These are phyloP conservation scores for Pyrgus malvae DNA, from an alignment of 2,888 invertebrate genomes.

Conservation along the genomic window DNA sequence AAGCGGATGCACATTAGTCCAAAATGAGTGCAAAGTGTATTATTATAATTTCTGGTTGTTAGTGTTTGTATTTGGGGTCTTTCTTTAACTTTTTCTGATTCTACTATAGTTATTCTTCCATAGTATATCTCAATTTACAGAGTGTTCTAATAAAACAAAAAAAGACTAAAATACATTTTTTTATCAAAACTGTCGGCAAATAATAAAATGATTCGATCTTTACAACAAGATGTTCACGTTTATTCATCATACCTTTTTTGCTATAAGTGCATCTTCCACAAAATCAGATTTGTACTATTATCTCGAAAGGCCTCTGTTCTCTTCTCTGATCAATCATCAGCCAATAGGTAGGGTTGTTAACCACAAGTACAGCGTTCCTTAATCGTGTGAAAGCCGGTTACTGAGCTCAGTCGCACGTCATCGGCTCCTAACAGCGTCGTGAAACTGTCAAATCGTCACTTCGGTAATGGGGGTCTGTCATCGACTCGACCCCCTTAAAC, in stretches of 20 bases:
- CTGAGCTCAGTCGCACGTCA: slow-evolving; percentile 53
- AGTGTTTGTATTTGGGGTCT: background rate
- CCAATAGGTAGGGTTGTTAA: slow-evolving; percentile 44
- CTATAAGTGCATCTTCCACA: too few species aligned
- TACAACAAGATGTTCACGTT: too few species aligned
- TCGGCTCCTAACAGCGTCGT: slow-evolving; percentile 53
- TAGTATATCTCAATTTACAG: too few species aligned
- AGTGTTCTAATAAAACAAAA: too few species aligned
- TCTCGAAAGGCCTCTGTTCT: background rate
- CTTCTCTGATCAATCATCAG: slow-evolving; percentile 29
- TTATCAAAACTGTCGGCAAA: too few species aligned
- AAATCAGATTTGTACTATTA: too few species aligned
- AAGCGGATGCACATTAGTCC: slow-evolving; percentile 2
- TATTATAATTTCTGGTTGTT: background rate
- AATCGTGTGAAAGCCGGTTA: slow-evolving; percentile 63
- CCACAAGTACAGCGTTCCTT: slow-evolving; percentile 48
- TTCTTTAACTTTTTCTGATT: too few species aligned
- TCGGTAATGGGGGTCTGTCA: slow-evolving; percentile 73
- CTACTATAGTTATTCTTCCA: too few species aligned
- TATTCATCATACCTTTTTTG: too few species aligned
- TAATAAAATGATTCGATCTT: too few species aligned
- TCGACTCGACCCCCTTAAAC: slow-evolving; percentile 68
- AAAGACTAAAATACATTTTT: too few species aligned
- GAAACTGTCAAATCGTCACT: slow-evolving; percentile 71
- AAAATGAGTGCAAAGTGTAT: background rate